Base-by-base conservation (phyloP, 1,140 invertebrate species). In the Calliopsis andreniformis region DNA sequence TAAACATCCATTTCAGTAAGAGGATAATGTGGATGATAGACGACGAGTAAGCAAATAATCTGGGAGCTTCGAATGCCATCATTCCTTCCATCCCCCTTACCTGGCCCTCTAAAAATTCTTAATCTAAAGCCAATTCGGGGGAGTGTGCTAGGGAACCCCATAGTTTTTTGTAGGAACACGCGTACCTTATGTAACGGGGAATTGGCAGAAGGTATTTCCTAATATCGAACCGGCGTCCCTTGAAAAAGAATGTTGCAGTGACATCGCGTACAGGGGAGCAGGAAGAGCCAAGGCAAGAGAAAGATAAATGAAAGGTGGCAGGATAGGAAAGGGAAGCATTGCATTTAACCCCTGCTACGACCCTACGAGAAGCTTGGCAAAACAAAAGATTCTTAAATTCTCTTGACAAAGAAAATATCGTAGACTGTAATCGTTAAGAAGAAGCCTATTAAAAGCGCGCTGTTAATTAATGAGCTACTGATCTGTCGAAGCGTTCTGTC, bases 151-250 rank as follows among this genome's bases (percentile, higher is more conserved):
- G 63, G 43, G 59, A 69, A 56, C 56, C 51, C 76, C 58, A 78
- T 68, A 59, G 80, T 83, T 81, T n/a, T 83, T 83, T 77, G 69
- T 73, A 83, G 62, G 71, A 58, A 68, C 66, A 77, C 53, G 53
- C 64, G 76, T 45, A 76, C 77, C 70, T 84, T 80, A 80, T 78
- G 83, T 80, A 83, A 83, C 78, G 59, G 66, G 63, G 58, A 84
- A 83, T 84, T 85, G 83, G 78, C 70, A 86, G 76, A 53, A 85
- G 85, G 85, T 85, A 86, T 86, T 86, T 86, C 76, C 83, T 86
- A 86, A 86, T 86, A 86, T 85, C 83, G 83, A 85, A 59, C 71
- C 49, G 20, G 51, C 61, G 80, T 64, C 67, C 79, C 77, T 56
- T 68, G 76, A 77, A 86, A 72, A 86, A 82, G 84, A 86, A 84